A percentile compares a stretch with the other conserved stretches of the same genome.
Evolutionary conservation across 1,140 invertebrate species (phyloP).

Genomic region (Cotesia typhae): DNA sequence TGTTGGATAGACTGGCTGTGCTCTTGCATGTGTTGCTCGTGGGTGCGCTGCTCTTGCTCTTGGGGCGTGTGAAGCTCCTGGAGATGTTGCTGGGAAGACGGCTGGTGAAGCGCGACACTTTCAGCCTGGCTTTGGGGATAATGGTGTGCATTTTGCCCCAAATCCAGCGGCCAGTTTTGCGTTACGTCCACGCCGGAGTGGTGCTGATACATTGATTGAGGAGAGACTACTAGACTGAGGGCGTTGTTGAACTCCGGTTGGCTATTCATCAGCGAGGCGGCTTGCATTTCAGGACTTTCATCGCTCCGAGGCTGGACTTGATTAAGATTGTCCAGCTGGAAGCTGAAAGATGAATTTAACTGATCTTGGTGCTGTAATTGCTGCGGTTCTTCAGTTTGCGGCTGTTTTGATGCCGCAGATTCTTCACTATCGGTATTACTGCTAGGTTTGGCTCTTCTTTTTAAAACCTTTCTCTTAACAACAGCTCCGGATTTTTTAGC

Average conservation of each 20-base stretch:
- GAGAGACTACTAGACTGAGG: conserved; percentile 47
- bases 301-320: conserved; percentile 34
- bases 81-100: conserved; percentile 45
- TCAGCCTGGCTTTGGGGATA: conserved; percentile 49
- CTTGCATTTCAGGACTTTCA: conserved; percentile 43
- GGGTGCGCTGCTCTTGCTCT: conserved; percentile 45
- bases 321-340: conserved; percentile 38
- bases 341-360: conserved; percentile 39
- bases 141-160: conserved; percentile 58
- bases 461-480: conserved; percentile 45
- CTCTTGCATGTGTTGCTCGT: conserved; percentile 37
- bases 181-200: conserved; percentile 52
- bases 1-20: conserved; percentile 31
- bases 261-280: conserved; percentile 33
- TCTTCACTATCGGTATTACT: conserved; percentile 27
- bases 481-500: conserved; percentile 33
- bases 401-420: conserved; percentile 24
- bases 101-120: conserved; percentile 44
- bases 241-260: conserved; percentile 45
- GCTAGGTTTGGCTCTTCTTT: conserved; percentile 45
- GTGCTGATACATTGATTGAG: conserved; percentile 52
- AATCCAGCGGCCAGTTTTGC: conserved; percentile 62
- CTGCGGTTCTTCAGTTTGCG: background rate
- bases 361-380: background rate
- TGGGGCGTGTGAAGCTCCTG: conserved; percentile 52